Percentiles rank a stretch among this genome's conserved stretches.
phyloP scores from a whole-genome alignment of 1,140 invertebrate genomes.

The Saccostrea glomerata region DNA sequence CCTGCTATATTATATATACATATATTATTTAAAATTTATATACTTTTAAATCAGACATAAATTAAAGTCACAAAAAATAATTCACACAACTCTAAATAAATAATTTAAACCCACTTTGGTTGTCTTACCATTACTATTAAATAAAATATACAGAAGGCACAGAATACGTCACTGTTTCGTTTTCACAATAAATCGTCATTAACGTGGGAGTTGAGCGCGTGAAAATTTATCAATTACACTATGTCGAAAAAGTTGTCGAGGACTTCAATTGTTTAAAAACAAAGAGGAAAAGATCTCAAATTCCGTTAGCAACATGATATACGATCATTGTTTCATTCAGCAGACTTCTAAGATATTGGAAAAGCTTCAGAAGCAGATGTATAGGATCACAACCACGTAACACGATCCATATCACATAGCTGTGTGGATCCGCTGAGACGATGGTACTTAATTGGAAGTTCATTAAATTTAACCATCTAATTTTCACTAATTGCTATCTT shows the following conservation, averaged over 20 bases:
- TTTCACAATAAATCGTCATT: background rate
- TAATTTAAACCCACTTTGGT: no score
- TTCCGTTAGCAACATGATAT: slow-evolving; percentile 1
- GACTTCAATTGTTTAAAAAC: background rate
- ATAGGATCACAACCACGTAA: background rate
- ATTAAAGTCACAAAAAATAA: no score
- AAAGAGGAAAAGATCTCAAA: background rate
- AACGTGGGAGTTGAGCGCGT: background rate
- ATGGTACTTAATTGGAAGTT: background rate
- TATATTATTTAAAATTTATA: no score
- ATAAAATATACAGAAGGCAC: background rate
- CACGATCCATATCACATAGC: background rate
- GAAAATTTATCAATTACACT: background rate
- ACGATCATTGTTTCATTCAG: background rate
- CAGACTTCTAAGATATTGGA: background rate
- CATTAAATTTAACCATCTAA: slow-evolving; percentile 12
- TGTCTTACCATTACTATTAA: no score
- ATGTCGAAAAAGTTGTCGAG: background rate
- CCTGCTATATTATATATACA: no score
- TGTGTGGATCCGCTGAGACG: background rate
- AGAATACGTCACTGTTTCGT: background rate
- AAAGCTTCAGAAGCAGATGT: slow-evolving; percentile 17
- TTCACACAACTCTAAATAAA: no score
- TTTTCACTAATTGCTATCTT: background rate
- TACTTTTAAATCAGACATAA: no score